Conservation (phyloP, 1,140 invertebrate genomes). For the Drosophila albomicans region DNA sequence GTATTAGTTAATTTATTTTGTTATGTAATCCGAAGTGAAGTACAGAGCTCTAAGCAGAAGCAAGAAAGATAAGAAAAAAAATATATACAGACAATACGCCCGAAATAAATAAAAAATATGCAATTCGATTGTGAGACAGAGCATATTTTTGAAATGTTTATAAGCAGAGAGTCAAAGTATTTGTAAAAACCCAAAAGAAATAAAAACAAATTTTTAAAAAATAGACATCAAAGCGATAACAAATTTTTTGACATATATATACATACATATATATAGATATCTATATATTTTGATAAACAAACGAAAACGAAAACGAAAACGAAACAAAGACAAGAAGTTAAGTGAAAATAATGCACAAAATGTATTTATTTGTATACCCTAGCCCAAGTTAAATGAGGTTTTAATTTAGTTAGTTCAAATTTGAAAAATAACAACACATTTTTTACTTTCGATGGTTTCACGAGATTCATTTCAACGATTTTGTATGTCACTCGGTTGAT, state of each 20-base stretch:
- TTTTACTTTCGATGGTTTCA: constrained; percentile 77
- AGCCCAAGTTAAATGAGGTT: constrained; percentile 66
- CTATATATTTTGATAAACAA: constrained; percentile 71
- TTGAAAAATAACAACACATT: constrained; percentile 30
- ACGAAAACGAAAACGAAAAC: constrained; percentile 38
- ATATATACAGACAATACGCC: constrained; percentile 80
- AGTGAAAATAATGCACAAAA: constrained; percentile 59
- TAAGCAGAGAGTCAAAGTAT: constrained; percentile 66
- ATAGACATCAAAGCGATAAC: constrained; percentile 69
- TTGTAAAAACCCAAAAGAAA: constrained; percentile 56
- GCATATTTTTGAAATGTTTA: constrained; percentile 81
- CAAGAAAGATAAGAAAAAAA: constrained; percentile 31
- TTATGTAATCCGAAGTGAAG: constrained; percentile 10
- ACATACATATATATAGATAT: constrained; percentile 50
- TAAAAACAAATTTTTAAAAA: constrained; percentile 74
- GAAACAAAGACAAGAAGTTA: constrained; percentile 34
- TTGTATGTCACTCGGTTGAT: constrained; percentile 65
- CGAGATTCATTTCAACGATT: constrained; percentile 58
- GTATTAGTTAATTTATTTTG: constrained; percentile 24
- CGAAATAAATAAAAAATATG: constrained; percentile 59
- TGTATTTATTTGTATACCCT: constrained; percentile 65
- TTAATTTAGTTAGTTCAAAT: constrained; percentile 29
- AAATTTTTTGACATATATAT: constrained; percentile 69
- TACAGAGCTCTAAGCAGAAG: constrained; percentile 27
- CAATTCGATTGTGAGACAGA: constrained; percentile 77